A percentile compares a stretch with the other conserved stretches of the same genome.
These are phyloP conservation scores for Propithecus deckenii DNA, from an alignment of 2,797 vertebrate species.

Conservation along the genomic window DNA sequence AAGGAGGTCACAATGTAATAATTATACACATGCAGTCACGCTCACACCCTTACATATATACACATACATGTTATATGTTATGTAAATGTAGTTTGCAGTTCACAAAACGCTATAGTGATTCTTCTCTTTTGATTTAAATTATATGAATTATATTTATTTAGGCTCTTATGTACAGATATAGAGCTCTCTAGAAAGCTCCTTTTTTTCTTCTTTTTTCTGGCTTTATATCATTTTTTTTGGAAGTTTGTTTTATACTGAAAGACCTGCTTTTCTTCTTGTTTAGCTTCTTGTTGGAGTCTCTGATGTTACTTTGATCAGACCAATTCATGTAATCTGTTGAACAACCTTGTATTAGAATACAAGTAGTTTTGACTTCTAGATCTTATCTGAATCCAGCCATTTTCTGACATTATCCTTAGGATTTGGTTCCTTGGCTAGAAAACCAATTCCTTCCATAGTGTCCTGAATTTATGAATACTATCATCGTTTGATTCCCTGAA, in stretches of 20 bases:
- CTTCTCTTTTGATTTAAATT: slow-evolving; percentile 18
- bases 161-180: not conserved
- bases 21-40: not conserved
- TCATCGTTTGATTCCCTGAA: slow-evolving; percentile 12
- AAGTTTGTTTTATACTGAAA: not conserved
- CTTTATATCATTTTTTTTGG: not conserved
- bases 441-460: not conserved
- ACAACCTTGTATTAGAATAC: not conserved
- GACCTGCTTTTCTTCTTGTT: not conserved
- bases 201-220: not conserved
- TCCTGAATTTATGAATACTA: slow-evolving; percentile 32
- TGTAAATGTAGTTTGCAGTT: not conserved
- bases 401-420: slow-evolving; percentile 13
- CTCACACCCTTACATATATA: not conserved
- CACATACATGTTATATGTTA: not conserved
- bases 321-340: not conserved
- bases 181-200: slow-evolving; percentile 32
- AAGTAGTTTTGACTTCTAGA: slow-evolving; percentile 1
- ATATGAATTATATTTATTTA: slow-evolving; percentile 41
- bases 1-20: not conserved
- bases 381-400: not conserved
- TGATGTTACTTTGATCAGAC: not conserved
- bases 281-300: not conserved
- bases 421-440: not conserved
- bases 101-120: not conserved